Evolutionary conservation across 1,140 invertebrate genomes (phyloP), one percentile per base, ranked within the genome.

Genomic region (Periplaneta americana): DNA sequence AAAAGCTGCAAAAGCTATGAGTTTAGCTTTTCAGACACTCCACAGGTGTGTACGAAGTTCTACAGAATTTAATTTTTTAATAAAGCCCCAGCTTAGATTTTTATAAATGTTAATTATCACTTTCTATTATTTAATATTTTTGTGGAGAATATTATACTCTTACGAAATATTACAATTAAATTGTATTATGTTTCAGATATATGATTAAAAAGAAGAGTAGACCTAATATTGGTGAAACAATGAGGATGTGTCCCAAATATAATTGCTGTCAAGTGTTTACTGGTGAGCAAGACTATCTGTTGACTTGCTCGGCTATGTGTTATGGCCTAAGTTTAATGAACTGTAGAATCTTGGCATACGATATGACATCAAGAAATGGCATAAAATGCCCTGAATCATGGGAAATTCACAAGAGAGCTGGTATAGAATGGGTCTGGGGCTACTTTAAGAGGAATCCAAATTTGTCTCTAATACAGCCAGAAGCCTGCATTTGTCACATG

Each of bases 401-500:
- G 74, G 28, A 22, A 11, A 15, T 28, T 13, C 11, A 28, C 13
- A 13, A 75, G 31, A 28, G 15, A 75, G 74, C 74, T 15, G 74
- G 74, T 13, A 22, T 75, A 15, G 28, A 75, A 13, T 75, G 74
- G 74, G 13, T 75, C 13, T 15, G 31, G 74, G 32, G 74, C 74
- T 75, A n/a, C 31, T 33, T 75, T 75, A 75, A 75, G 32, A 13
- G 74, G 13, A 13, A 75, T 28, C 74, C 74, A 28, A 31, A 22
- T 4, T 28, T 83, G 37, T 4, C 39, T 37, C 22, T 85, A 11
- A 78, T 84, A 82, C 84, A 78, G 77, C 85, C 85, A 80, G 84
- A 85, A 80, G 83, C 81, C 74, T 86, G 85, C 9, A 85, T 75
- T 74, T 86, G 37, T 79, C 85, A 28, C 80, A 84, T 66, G 83